A percentile compares a stretch with the other conserved stretches of the same genome.
phyloP scores from a whole-genome alignment of 2,797 vertebrate species.

The Sternarchorhynchus goeldii region DNA sequence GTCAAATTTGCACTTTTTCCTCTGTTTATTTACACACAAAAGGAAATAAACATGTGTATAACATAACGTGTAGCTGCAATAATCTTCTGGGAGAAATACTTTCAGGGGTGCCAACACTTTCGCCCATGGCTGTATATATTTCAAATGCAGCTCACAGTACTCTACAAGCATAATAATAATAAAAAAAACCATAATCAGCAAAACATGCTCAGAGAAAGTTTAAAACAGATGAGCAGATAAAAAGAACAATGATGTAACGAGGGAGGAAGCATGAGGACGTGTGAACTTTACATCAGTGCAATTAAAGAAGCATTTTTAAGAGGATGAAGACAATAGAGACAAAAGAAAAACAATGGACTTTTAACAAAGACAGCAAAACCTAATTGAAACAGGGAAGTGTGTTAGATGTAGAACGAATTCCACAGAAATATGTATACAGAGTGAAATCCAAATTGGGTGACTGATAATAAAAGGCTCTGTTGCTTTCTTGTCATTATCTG shows the following conservation, averaged over 20 bases:
- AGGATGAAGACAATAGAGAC: background rate
- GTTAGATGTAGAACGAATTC: background rate
- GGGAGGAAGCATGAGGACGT: background rate
- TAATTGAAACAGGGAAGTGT: background rate
- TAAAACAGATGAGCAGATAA: conserved; percentile 1
- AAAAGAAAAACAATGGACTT: background rate
- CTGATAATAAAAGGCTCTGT: conserved; percentile 2
- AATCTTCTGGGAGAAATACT: no score
- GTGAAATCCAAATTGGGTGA: background rate
- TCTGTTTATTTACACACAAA: no score
- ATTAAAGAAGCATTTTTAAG: background rate
- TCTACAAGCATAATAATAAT: background rate
- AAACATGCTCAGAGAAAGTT: background rate
- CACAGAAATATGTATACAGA: background rate
- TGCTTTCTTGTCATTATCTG: background rate
- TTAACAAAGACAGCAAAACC: background rate
- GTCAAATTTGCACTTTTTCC: no score
- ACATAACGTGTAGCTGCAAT: no score
- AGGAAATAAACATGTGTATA: no score
- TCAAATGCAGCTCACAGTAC: background rate
- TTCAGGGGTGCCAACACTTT: no score
- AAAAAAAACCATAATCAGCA: background rate
- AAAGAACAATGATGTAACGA: background rate
- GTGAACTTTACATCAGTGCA: background rate
- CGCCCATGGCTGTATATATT: background rate